These are phyloP conservation scores for Macrostomum cliftonense DNA, from an alignment of 2,888 invertebrate species.

Conservation along the genomic window DNA sequence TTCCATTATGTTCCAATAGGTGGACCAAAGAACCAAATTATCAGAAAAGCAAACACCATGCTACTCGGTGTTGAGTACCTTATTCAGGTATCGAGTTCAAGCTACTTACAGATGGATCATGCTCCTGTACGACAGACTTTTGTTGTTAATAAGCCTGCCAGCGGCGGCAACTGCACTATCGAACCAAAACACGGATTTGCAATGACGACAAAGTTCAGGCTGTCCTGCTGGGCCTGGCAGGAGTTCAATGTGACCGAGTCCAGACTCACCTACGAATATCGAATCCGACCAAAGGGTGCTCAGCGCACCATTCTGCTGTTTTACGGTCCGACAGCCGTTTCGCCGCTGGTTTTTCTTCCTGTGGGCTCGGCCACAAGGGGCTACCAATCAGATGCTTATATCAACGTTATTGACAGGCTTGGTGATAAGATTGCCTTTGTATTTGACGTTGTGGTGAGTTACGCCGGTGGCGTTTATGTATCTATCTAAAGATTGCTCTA, in stretches of 20 bases:
- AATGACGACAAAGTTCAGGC: not conserved
- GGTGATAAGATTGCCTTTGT: too few relatives aligned
- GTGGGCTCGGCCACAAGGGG: not conserved
- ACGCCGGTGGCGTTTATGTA: too few relatives aligned
- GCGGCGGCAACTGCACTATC: constrained; percentile 1
- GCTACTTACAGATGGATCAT: too few relatives aligned
- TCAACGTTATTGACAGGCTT: too few relatives aligned
- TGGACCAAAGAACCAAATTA: too few relatives aligned
- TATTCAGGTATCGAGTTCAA: too few relatives aligned
- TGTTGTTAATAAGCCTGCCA: not conserved
- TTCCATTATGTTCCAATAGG: too few relatives aligned
- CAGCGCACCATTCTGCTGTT: not conserved
- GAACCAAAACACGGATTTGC: not conserved
- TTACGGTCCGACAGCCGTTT: not conserved
- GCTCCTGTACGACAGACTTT: not conserved
- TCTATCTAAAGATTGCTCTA: too few relatives aligned
- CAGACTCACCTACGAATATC: too few relatives aligned
- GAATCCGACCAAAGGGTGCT: not conserved
- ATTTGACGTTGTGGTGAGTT: too few relatives aligned
- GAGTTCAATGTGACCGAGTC: not conserved
- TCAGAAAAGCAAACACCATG: too few relatives aligned
- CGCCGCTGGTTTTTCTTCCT: not conserved
- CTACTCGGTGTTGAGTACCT: too few relatives aligned
- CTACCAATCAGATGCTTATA: not conserved
- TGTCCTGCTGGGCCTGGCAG: not conserved